Evolutionary conservation across 1,140 invertebrate genomes (phyloP).

Genomic region (Drosophila suzukii): DNA sequence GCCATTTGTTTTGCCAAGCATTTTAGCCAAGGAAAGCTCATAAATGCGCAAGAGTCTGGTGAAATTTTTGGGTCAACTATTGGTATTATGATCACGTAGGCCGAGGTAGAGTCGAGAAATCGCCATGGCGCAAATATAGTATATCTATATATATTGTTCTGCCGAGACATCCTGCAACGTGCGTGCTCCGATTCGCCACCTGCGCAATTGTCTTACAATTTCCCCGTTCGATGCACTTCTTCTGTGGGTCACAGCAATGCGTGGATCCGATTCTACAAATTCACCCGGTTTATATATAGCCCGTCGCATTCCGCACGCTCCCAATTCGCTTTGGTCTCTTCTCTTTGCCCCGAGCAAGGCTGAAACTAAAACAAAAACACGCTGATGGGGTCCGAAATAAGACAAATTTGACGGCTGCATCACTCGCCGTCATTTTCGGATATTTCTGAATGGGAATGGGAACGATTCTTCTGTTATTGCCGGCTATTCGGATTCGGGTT

Average conservation of each 20-base stretch:
- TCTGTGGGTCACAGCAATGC: constrained; percentile 13
- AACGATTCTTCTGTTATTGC: constrained; percentile 44
- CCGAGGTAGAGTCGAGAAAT: constrained; percentile 65
- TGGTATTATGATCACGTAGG: constrained; percentile 80
- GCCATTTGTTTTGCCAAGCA: constrained; percentile 19
- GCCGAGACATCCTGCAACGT: constrained; percentile 57
- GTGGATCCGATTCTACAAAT: constrained; percentile 38
- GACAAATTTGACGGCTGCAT: constrained; percentile 68
- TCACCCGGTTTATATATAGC: constrained; percentile 67
- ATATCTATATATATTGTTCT: constrained; percentile 37
- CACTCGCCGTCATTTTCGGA: constrained; percentile 47
- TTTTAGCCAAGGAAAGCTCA: constrained; percentile 13
- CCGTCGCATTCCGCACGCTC: constrained; percentile 58
- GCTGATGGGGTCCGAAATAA: constrained; percentile 56
- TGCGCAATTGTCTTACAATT: constrained; percentile 74
- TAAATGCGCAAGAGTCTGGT: constrained; percentile 9
- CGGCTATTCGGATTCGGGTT: constrained; percentile 15
- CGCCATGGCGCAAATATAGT: constrained; percentile 32
- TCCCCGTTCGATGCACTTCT: constrained; percentile 27
- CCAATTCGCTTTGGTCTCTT: constrained; percentile 60
- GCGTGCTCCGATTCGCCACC: constrained; percentile 74
- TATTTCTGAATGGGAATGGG: constrained; percentile 73
- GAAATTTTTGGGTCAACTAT: constrained; percentile 77
- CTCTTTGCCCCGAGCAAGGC: constrained; percentile 38
- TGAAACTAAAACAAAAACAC: constrained; percentile 49